Base-by-base conservation (phyloP, 1,140 invertebrate species). In the Drosophila watanabei region DNA sequence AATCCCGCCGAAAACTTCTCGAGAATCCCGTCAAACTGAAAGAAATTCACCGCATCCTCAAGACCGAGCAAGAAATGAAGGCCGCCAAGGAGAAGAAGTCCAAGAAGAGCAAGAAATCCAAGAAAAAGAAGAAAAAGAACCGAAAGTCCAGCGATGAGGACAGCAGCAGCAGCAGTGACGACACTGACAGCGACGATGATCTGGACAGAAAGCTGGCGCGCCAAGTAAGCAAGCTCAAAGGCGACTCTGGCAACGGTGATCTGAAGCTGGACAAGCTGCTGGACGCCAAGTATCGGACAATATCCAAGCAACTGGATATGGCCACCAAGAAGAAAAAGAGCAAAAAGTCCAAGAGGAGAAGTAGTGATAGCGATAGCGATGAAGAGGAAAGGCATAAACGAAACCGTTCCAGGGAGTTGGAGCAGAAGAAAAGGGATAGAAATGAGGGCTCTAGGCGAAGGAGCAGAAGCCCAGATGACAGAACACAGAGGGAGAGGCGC, bases 21-120 rank as follows among this genome's bases (percentile, higher is more conserved):
- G 96, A 97, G 80, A 99, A 98, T 95, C 98, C 98, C n/a, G 95
- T 98, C 0, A 97, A 97, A 93, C 94, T 98, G 75, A 97, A 97
- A 82, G 96, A 97, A 93, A 92, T 98, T 2, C 95, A 97, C 89
- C 95, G 97, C 85, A 94, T 98, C 83, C 95, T 98, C 79, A 94
- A 95, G 91, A 94, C 93, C 61, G 94, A 96, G 81, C 93, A 95
- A 83, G 94, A 95, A 76, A 82, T 68, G 64, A 95, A 93, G 81
- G 94, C 91, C 93, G 94, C 77, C 89, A 93, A 82, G 94, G 95
- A 94, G 33, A 95, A 95, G 66, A 95, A 95, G 86, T 82, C 93
- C 4, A 94, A 95, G 72, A 94, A 94, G 61, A 93, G 72, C 32
- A 93, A 93, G 57, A 93, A 93, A 41, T 82, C 87, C 1, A 93